Base-by-base conservation (phyloP, 2,113 vertebrate genomes). In the Guaruba guarouba region DNA sequence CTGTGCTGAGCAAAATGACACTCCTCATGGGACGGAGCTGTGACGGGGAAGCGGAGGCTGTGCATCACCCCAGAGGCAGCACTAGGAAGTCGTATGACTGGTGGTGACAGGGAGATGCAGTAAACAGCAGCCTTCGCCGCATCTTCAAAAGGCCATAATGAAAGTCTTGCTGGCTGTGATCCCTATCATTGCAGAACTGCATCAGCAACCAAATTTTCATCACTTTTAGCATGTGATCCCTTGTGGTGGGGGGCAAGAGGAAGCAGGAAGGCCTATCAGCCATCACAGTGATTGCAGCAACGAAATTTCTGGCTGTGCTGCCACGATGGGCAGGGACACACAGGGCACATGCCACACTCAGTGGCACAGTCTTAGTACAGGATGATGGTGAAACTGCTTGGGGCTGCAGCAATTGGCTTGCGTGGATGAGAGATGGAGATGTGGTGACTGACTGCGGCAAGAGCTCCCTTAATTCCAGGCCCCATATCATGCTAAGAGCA, bases 11-110 rank as follows among this genome's bases (percentile, higher is more conserved):
- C 71, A 81, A 35, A 95, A 88, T 3, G 27, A 37, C 66, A 44
- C 27, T 37, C 73, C 70, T 67, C 44, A 64, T 5, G 14, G 78
- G 64, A 52, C 0, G 0, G n/a, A 84, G 39, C 24, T 2, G 1
- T 63, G 73, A 74, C 8, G 27, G 37, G 59, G 70, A 84, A 86
- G 49, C 0, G 1, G 87, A 88, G 70, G 49, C 33, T 75, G 73
- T 55, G 29, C 71, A 61, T 88, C 79, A 64, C 31, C 35, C 57
- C 68, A 55, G 75, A 71, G 78, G 68, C 70, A 77, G 19, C 44
- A 92, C 35, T 74, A 81, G 82, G 94, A 87, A 79, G 37, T 52
- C 0, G 0, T 28, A 46, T 41, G 88, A 54, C 54, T 57, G n/a
- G 31, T 1, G 1, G 20, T 44, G 48, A 5, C 18, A 37, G 77